Evolutionary conservation across 2,888 invertebrate species (phyloP).

Genomic region (Aricia artaxerxes): DNA sequence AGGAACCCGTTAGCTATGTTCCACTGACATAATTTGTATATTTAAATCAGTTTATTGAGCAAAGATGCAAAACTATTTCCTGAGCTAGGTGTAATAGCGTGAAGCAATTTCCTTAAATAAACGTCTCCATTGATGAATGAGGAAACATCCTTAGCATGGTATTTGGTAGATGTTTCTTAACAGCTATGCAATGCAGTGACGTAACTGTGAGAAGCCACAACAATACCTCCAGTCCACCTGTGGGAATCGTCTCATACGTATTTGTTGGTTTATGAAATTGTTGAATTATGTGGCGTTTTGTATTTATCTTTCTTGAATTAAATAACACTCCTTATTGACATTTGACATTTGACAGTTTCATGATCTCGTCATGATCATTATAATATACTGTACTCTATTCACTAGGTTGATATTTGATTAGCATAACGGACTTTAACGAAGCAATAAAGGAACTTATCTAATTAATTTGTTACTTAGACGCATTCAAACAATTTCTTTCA

Average conservation of each 20-base stretch:
- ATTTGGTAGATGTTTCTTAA: conserved; percentile 21
- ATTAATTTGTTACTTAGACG: neutral
- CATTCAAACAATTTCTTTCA: neutral
- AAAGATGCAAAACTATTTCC: conserved; percentile 8
- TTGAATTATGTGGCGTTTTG: conserved; percentile 1
- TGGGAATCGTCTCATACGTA: conserved; percentile 28
- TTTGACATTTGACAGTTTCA: too few species aligned
- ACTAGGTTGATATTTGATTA: neutral
- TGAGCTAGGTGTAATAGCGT: neutral
- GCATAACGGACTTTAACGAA: conserved; percentile 1
- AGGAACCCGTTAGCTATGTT: conserved; percentile 8
- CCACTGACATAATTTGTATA: conserved; percentile 19
- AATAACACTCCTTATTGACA: neutral
- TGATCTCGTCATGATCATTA: neutral
- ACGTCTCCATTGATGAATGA: conserved; percentile 14
- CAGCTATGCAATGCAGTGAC: conserved; percentile 16
- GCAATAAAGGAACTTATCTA: neutral
- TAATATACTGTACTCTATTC: neutral
- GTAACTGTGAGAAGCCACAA: conserved; percentile 22
- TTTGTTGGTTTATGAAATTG: conserved; percentile 25
- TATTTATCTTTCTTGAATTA: neutral
- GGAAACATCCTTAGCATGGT: conserved; percentile 18
- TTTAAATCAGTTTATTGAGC: conserved; percentile 9
- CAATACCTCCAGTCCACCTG: conserved; percentile 24
- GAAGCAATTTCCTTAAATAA: conserved; percentile 22